Evolutionary conservation across 2,113 vertebrate species (phyloP).

Genomic region (Cheirogaleus medius): DNA sequence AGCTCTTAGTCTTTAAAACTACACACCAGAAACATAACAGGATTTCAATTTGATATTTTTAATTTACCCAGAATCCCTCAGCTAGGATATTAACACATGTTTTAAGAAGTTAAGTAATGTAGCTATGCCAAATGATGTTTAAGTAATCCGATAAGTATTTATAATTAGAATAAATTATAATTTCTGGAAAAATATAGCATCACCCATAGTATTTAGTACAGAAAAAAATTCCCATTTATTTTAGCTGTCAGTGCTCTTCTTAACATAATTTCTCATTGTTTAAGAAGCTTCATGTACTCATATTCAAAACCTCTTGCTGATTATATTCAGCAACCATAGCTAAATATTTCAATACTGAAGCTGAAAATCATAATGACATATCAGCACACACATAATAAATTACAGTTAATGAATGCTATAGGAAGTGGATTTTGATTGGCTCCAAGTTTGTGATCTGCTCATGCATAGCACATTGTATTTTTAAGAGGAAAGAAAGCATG

Average conservation of each 20-base stretch:
- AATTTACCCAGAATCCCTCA: neutral
- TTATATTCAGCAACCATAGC: conserved; percentile 58
- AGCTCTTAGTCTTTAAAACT: conserved; percentile 37
- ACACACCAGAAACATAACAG: neutral
- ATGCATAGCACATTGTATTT: neutral
- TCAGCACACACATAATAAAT: conserved; percentile 30
- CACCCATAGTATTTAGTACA: conserved; percentile 78
- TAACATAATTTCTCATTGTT: conserved; percentile 43
- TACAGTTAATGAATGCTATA: conserved; percentile 51
- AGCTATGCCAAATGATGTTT: conserved; percentile 54
- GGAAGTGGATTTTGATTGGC: neutral
- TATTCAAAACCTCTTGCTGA: conserved; percentile 63
- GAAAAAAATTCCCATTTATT: conserved; percentile 50
- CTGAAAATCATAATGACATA: conserved; percentile 68
- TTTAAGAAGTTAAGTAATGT: conserved; percentile 51
- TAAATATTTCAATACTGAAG: conserved; percentile 56
- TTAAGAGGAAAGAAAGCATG: conserved; percentile 30
- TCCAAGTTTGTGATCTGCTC: conserved; percentile 42
- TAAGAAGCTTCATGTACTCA: conserved; percentile 51
- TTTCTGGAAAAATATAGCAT: conserved; percentile 74
- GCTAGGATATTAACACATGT: neutral
- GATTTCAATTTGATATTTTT: neutral
- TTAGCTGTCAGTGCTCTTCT: conserved; percentile 23
- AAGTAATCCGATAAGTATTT: conserved; percentile 43
- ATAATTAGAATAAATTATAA: conserved; percentile 53